A percentile compares a stretch with the other conserved stretches of the same genome.
Conservation (phyloP, 1,140 invertebrate species). For the Drosophila lini region DNA sequence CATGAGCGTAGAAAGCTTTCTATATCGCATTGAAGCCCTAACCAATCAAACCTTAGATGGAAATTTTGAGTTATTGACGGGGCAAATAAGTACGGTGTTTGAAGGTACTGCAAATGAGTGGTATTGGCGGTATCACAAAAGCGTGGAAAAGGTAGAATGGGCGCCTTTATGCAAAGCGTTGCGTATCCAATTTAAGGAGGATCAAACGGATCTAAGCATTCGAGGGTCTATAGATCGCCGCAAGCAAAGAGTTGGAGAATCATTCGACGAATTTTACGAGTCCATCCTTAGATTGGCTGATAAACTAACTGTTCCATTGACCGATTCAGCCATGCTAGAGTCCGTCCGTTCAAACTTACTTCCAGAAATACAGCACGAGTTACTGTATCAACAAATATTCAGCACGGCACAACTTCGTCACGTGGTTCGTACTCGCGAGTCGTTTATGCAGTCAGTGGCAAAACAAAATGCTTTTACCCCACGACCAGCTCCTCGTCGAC, state of each 20-base stretch:
- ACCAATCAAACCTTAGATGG: slow-evolving; percentile 15
- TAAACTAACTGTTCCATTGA: neutral
- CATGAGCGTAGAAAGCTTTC: slow-evolving; percentile 18
- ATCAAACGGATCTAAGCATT: slow-evolving; percentile 10
- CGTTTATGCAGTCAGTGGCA: slow-evolving; percentile 3
- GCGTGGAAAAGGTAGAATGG: slow-evolving; percentile 14
- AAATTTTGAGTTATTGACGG: slow-evolving; percentile 8
- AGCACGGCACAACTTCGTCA: slow-evolving; percentile 4
- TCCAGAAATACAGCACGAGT: slow-evolving; percentile 8
- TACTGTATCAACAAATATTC: slow-evolving; percentile 7
- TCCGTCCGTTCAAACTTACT: slow-evolving; percentile 4
- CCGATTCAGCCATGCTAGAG: slow-evolving; percentile 3
- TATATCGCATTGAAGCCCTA: slow-evolving; percentile 17
- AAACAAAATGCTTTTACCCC: neutral
- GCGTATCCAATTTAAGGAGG: slow-evolving; percentile 13
- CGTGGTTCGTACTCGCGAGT: slow-evolving; percentile 2
- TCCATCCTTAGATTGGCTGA: slow-evolving; percentile 7
- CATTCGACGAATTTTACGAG: slow-evolving; percentile 6
- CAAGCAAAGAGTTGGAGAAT: neutral
- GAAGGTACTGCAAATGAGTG: slow-evolving; percentile 22
- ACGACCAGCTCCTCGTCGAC: slow-evolving; percentile 4
- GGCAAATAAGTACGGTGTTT: slow-evolving; percentile 6
- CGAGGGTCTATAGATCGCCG: slow-evolving; percentile 4
- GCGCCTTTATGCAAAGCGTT: slow-evolving; percentile 5
- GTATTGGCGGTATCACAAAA: slow-evolving; percentile 26